A percentile compares a stretch with the other conserved stretches of the same genome.
Evolutionary conservation across 2,113 vertebrate genomes (phyloP).

Genomic region (Solea senegalensis): DNA sequence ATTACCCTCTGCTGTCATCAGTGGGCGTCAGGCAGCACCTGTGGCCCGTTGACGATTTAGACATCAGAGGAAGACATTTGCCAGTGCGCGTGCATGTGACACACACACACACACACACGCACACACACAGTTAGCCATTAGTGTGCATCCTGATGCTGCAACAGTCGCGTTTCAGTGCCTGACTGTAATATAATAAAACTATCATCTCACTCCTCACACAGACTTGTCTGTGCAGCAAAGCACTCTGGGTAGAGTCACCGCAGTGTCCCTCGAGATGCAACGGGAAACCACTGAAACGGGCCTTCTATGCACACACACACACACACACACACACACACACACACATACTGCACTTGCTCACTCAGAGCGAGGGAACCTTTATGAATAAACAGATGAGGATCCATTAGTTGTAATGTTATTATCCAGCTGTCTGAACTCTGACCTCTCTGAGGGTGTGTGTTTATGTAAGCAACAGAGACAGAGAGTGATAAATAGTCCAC

Average conservation of each 20-base stretch:
- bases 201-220: slow-evolving; percentile 62
- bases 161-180: slow-evolving; percentile 62
- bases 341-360: slow-evolving; percentile 28
- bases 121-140: slow-evolving; percentile 28
- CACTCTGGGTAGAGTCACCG: slow-evolving; percentile 70
- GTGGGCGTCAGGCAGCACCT: slow-evolving; percentile 29
- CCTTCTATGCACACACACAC: slow-evolving; percentile 34
- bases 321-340: slow-evolving; percentile 29
- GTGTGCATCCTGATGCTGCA: slow-evolving; percentile 40
- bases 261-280: slow-evolving; percentile 69
- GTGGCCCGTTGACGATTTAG: slow-evolving; percentile 49
- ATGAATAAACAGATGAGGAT: slow-evolving; percentile 73
- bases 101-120: neutral
- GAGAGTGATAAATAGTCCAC: slow-evolving; percentile 37
- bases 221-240: slow-evolving; percentile 71
- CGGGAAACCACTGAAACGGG: slow-evolving; percentile 62
- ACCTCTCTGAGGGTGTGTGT: slow-evolving; percentile 54
- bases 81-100: neutral
- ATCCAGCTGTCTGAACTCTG: slow-evolving; percentile 68
- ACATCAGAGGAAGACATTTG: slow-evolving; percentile 27
- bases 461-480: slow-evolving; percentile 33
- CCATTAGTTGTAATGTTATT: slow-evolving; percentile 69
- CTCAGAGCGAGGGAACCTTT: slow-evolving; percentile 47
- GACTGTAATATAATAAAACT: slow-evolving; percentile 72
- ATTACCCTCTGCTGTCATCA: slow-evolving; percentile 54